Evolutionary conservation across 2,797 vertebrate genomes (phyloP), one percentile per base, ranked within the genome.

Genomic region (Chaetophractus vellerosus): DNA sequence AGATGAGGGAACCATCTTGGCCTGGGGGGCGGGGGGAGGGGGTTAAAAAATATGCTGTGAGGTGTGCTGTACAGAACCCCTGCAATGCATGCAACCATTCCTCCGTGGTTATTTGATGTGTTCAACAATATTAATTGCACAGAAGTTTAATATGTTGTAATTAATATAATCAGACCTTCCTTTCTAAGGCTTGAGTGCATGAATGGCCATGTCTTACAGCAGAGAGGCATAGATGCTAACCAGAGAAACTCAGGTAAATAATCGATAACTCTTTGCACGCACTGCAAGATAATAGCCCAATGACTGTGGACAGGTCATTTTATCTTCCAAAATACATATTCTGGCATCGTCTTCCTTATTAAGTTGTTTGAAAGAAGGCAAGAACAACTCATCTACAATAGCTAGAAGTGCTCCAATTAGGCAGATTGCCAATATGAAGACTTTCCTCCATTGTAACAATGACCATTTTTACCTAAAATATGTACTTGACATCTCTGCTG

Each of bases 111-210:
- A 9, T 98, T 97, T 96, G 93, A 72, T 97, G 90, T 97, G 95
- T 94, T 97, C 94, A 98, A 96, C 95, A 96, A 76, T 86, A 94
- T 92, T 96, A 96, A 89, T 88, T 97, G 75, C 50, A 92, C 31
- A 36, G 45, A 91, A 74, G 92, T 83, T 88, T 97, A 97, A 91
- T 90, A 96, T 94, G 88, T 94, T 97, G 95, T 97, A 97, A 97
- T 98, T 97, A 98, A 97, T 94, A 85, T 90, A 93, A 95, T 97
- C 94, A 96, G 94, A 80, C 79, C 91, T 97, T 93, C 88, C 93
- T 97, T 98, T 95, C 95, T 97, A 96, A 94, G 93, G 92, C 63
- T 28, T 86, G 95, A 68, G 86, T 7, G 19, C 57, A 76, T 95
- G 95, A 96, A 84, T 95, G 97, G 95, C 16, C 11, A 26, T 36